Evolutionary conservation across 2,113 vertebrate species (phyloP).

Genomic region (Casuarius casuarius): DNA sequence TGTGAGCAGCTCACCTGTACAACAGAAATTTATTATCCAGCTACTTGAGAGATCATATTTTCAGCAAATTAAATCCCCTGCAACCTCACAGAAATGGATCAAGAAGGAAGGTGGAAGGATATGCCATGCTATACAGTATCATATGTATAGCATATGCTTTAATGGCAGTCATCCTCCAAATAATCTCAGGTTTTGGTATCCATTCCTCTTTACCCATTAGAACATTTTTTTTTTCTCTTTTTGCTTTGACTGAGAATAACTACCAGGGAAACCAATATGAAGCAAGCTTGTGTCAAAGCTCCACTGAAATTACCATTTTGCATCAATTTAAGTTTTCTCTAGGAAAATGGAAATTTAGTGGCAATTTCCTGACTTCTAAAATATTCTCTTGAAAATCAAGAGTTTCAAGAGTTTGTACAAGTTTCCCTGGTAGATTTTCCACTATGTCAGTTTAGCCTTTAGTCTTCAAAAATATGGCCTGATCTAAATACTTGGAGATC

Average conservation of each 20-base stretch:
- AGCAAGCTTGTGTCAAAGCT: neutral
- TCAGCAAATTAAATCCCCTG: neutral
- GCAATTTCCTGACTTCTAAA: neutral
- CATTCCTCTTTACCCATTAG: neutral
- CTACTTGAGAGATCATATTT: neutral
- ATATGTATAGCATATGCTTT: neutral
- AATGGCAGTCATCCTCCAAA: neutral
- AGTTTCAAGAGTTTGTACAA: too few relatives aligned
- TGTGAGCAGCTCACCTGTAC: neutral
- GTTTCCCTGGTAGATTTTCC: neutral
- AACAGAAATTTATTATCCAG: neutral
- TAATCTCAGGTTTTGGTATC: neutral
- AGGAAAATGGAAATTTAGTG: neutral
- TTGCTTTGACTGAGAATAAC: neutral
- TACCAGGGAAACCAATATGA: neutral
- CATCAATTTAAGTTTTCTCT: neutral
- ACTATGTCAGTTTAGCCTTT: neutral
- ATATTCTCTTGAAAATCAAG: neutral
- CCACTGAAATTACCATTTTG: neutral
- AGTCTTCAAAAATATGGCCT: neutral
- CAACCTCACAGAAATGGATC: neutral
- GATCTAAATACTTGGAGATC: neutral
- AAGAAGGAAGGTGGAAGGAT: neutral
- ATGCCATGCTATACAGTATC: neutral
- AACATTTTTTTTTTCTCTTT: neutral